phyloP scores from a whole-genome alignment of 2,113 vertebrate species.

The Nothocercus julius region DNA sequence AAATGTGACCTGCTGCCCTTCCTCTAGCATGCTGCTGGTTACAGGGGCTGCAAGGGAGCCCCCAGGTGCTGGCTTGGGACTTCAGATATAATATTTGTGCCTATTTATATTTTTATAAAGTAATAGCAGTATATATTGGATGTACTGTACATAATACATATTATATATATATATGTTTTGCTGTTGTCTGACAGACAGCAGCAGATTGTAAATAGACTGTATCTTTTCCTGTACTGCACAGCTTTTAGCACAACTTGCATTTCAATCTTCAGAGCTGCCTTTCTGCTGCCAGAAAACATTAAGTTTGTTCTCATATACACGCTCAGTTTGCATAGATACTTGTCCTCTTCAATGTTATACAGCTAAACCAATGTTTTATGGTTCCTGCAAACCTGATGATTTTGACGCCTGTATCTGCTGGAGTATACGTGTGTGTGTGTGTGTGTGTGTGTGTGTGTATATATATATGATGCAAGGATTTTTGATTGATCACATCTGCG shows the following conservation, averaged over 20 bases:
- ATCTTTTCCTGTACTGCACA: neutral
- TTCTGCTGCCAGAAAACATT: constrained; percentile 32
- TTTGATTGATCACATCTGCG: neutral
- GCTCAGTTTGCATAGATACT: neutral
- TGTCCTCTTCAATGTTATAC: neutral
- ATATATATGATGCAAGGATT: neutral
- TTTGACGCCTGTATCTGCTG: neutral
- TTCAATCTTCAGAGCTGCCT: constrained; percentile 13
- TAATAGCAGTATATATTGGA: neutral
- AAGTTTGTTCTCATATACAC: neutral
- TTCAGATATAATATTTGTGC: neutral
- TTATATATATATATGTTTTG: neutral
- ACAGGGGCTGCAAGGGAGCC: neutral
- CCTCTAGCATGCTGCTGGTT: neutral
- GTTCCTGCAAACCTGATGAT: neutral
- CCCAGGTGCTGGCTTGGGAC: neutral
- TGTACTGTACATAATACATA: neutral
- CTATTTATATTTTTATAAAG: neutral
- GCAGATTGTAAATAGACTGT: neutral
- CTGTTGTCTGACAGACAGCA: neutral
- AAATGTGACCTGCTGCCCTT: neutral
- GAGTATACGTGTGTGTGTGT: neutral
- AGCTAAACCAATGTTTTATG: neutral
- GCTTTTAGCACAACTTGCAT: neutral
- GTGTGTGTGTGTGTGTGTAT: too few species aligned